Conservation (phyloP, 35 echinoderm and acorn worm genomes). For the Holothuria glaberrima region DNA sequence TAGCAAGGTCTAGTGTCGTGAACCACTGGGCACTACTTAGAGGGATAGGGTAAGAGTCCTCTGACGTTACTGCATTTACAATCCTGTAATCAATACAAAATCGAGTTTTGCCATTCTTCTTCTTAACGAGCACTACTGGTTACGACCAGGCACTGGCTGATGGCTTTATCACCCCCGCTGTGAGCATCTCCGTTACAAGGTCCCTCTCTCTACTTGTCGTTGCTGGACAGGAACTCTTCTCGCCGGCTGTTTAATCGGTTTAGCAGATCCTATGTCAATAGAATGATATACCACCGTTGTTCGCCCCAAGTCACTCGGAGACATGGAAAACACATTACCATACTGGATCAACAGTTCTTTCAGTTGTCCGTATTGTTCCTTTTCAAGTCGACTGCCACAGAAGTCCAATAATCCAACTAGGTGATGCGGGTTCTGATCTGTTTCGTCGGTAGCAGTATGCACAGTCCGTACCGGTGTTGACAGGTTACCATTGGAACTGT, state of each 20-base stretch:
- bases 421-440: neutral
- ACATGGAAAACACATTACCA: conserved; percentile 28
- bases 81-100: conserved; percentile 74
- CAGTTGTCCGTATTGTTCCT: neutral
- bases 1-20: conserved; percentile 49
- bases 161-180: conserved; percentile 54
- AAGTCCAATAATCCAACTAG: neutral
- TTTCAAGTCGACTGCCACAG: neutral
- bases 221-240: conserved; percentile 52
- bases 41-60: conserved; percentile 66
- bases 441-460: neutral
- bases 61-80: conserved; percentile 26
- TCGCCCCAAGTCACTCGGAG: conserved; percentile 43
- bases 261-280: conserved; percentile 57
- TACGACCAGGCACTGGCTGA: conserved; percentile 72
- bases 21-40: conserved; percentile 64
- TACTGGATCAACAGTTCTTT: neutral
- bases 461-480: neutral
- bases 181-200: conserved; percentile 63
- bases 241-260: conserved; percentile 44
- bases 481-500: neutral
- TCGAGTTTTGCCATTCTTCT: no score
- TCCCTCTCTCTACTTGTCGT: conserved; percentile 35
- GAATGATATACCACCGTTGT: conserved; percentile 46
- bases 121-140: conserved; percentile 71